phyloP scores from a whole-genome alignment of 2,888 invertebrate genomes.

The Amphipoea oculea region DNA sequence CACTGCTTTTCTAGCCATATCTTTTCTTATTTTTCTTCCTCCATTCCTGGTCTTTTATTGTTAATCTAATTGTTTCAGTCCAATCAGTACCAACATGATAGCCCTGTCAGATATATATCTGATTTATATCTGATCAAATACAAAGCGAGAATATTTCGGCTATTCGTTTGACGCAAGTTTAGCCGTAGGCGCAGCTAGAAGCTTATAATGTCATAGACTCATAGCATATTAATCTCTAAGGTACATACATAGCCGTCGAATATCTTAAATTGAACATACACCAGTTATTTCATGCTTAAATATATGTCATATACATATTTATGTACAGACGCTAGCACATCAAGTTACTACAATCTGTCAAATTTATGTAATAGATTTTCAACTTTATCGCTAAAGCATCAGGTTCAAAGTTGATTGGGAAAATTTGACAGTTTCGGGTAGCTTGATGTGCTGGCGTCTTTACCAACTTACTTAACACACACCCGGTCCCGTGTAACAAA shows the following conservation, averaged over 20 bases:
- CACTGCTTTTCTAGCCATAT: background rate
- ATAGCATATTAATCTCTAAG: slow-evolving; percentile 40
- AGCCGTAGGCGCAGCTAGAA: slow-evolving; percentile 15
- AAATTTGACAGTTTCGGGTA: too few species aligned
- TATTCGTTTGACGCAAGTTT: slow-evolving; percentile 2
- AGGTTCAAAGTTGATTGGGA: too few species aligned
- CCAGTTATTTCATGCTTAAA: slow-evolving; percentile 30
- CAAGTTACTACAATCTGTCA: too few species aligned
- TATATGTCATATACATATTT: slow-evolving; percentile 8
- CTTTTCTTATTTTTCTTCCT: background rate
- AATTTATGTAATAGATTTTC: too few species aligned
- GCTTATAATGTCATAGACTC: background rate
- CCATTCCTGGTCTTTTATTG: too few species aligned
- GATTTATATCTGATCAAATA: background rate
- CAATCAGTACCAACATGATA: background rate
- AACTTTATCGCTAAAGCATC: too few species aligned
- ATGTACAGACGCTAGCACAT: background rate
- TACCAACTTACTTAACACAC: background rate
- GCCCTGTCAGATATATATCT: background rate
- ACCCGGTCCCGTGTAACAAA: background rate
- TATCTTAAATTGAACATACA: slow-evolving; percentile 45
- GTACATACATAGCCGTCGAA: slow-evolving; percentile 40
- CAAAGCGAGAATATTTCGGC: slow-evolving; percentile 15
- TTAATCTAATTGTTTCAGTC: background rate
- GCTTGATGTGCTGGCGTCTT: too few species aligned